phyloP scores from a whole-genome alignment of 2,888 invertebrate species.

The Aspidapion aeneum region DNA sequence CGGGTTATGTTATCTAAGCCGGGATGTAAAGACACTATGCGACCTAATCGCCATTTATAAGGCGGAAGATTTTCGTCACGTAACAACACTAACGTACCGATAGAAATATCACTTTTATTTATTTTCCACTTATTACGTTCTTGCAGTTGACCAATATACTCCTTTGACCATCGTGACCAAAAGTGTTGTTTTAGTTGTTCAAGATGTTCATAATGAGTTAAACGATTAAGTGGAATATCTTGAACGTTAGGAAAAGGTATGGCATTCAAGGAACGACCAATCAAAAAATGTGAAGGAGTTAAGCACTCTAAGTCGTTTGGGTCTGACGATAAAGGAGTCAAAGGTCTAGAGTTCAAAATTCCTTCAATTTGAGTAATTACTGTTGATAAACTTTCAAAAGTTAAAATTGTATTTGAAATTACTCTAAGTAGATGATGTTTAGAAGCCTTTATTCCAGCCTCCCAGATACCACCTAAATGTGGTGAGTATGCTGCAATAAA shows the following conservation, averaged over 20 bases:
- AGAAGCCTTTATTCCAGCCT: neutral
- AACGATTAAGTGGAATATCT: neutral
- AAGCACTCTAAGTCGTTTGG: neutral
- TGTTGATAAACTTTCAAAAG: neutral
- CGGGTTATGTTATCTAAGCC: no score
- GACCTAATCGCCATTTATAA: slow-evolving; percentile 10
- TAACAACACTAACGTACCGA: slow-evolving; percentile 11
- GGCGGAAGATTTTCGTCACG: slow-evolving; percentile 11
- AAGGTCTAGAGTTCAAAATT: slow-evolving; percentile 1
- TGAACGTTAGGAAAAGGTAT: slow-evolving; percentile 4
- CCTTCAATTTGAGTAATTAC: neutral
- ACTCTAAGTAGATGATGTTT: neutral
- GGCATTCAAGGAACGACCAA: neutral
- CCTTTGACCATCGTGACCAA: slow-evolving; percentile 10
- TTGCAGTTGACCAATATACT: slow-evolving; percentile 8
- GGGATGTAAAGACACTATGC: slow-evolving; percentile 6
- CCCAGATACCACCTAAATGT: neutral
- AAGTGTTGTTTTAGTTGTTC: slow-evolving; percentile 6
- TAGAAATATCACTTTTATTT: neutral
- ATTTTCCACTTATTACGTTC: slow-evolving; percentile 8
- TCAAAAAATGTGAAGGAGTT: slow-evolving; percentile 2
- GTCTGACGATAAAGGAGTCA: no score
- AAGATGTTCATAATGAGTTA: neutral
- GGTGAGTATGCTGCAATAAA: slow-evolving; percentile 1
- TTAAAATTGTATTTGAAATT: neutral